Evolutionary conservation across 1,140 invertebrate genomes (phyloP).

Genomic region (Bombus soroeensis): DNA sequence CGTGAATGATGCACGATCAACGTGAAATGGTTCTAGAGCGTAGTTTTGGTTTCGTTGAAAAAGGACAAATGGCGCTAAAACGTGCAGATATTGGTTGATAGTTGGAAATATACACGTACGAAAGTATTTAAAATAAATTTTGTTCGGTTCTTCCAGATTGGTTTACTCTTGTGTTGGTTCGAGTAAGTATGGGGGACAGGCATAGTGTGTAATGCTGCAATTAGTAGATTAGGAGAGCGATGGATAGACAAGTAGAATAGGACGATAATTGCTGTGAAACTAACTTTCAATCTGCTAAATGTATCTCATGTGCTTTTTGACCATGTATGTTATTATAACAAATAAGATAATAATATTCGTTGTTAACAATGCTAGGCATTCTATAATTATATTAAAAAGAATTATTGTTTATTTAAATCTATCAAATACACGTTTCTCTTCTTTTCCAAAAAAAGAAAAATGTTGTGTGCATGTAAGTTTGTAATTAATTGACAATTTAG

Average conservation of each 20-base stretch:
- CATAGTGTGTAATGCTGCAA: no score
- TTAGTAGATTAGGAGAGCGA: background rate
- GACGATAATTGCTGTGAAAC: background rate
- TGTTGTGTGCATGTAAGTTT: background rate
- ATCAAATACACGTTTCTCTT: background rate
- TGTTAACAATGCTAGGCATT: background rate
- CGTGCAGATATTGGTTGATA: background rate
- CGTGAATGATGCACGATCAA: background rate
- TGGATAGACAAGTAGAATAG: constrained; percentile 22
- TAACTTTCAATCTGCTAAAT: background rate
- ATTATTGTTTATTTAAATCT: background rate
- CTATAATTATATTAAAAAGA: no score
- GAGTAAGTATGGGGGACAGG: no score
- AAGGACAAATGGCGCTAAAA: background rate
- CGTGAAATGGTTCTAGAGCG: background rate
- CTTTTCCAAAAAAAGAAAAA: background rate
- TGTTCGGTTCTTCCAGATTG: background rate
- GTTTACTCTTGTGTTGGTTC: background rate
- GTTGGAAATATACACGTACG: background rate
- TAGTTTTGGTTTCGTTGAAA: background rate
- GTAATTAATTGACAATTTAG: background rate
- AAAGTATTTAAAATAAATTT: background rate
- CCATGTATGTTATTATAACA: background rate
- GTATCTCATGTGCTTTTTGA: no score
- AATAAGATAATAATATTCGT: background rate